These are phyloP conservation scores for Scomber colias DNA, from an alignment of 2,113 vertebrate genomes.

Conservation along the genomic window DNA sequence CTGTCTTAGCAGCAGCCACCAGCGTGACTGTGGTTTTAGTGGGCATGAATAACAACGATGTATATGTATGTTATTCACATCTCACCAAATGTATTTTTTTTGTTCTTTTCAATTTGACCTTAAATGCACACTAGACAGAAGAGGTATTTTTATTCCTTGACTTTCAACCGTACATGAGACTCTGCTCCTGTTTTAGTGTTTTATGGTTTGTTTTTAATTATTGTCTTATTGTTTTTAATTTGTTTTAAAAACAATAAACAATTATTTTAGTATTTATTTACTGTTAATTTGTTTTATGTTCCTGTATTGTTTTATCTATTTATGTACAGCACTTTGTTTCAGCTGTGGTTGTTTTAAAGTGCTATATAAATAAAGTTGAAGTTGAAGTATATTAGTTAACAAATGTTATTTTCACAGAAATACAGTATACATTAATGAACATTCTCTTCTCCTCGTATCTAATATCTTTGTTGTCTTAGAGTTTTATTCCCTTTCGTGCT, in stretches of 20 bases:
- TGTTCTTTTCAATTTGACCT: not conserved
- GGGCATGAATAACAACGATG: not conserved
- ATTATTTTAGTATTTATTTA: no score
- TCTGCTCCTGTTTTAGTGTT: no score
- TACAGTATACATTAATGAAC: not conserved
- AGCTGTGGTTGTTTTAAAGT: no score
- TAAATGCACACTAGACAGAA: not conserved
- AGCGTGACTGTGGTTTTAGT: slow-evolving; percentile 10
- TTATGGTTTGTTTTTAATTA: no score
- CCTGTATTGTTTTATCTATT: no score
- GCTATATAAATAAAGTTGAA: no score
- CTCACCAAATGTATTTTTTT: not conserved
- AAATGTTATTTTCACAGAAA: not conserved
- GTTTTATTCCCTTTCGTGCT: slow-evolving; percentile 28
- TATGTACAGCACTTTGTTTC: no score
- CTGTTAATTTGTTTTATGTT: no score
- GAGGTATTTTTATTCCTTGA: not conserved
- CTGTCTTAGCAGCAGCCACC: not conserved
- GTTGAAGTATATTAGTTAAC: not conserved
- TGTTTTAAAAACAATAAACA: no score
- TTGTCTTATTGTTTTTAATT: no score
- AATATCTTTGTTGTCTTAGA: not conserved
- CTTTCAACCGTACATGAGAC: no score
- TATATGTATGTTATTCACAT: not conserved
- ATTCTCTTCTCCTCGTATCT: not conserved